These are phyloP conservation scores for Melipona bicolor DNA, from an alignment of 2,888 invertebrate species.

Conservation along the genomic window DNA sequence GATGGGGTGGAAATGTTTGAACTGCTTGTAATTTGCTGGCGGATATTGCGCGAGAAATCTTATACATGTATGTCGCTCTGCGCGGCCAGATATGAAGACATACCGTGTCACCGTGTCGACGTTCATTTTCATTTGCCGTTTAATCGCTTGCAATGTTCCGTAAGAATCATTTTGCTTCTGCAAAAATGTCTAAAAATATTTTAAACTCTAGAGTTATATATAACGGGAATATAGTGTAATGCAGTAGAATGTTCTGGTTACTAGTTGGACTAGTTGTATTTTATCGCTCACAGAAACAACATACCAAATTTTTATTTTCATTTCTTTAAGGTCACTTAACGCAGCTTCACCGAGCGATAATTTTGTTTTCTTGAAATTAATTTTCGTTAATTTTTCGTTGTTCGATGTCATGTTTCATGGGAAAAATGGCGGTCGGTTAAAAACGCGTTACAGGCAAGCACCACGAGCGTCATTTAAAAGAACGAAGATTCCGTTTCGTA, in stretches of 20 bases:
- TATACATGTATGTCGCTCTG: slow-evolving; percentile 1
- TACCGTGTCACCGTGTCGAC: background rate
- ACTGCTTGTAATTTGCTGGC: slow-evolving; percentile 60
- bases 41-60: slow-evolving; percentile 62
- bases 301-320: background rate
- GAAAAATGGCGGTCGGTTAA: slow-evolving; percentile 6
- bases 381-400: background rate
- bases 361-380: background rate
- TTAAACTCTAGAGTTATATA: no score
- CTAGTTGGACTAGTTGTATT: background rate
- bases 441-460: slow-evolving; percentile 16
- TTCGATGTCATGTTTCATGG: background rate
- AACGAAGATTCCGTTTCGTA: slow-evolving; percentile 2
- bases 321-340: background rate
- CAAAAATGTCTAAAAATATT: background rate
- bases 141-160: background rate
- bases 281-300: background rate
- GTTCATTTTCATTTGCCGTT: background rate
- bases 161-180: background rate
- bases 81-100: slow-evolving; percentile 1
- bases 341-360: background rate
- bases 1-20: slow-evolving; percentile 58
- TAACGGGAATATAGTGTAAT: no score
- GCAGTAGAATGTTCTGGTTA: background rate
- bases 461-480: slow-evolving; percentile 35